phyloP scores from a whole-genome alignment of 2,797 vertebrate genomes.

The Ctenosaura bakeri region DNA sequence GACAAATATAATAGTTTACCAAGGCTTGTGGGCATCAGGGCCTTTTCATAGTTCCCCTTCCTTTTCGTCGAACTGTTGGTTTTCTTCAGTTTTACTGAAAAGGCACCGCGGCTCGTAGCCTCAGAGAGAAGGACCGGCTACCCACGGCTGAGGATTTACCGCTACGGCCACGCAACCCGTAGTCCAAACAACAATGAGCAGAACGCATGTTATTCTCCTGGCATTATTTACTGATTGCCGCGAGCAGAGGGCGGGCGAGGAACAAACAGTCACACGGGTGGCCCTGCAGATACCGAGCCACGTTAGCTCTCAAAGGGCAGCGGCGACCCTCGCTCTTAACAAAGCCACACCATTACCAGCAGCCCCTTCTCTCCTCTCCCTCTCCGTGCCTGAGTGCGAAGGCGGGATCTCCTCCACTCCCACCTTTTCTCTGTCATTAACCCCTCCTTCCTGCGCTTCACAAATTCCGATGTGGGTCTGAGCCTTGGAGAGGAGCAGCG shows the following conservation, averaged over 20 bases:
- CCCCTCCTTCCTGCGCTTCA: slow-evolving; percentile 54
- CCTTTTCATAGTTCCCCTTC: slow-evolving; percentile 62
- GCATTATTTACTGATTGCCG: neutral
- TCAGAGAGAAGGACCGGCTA: slow-evolving; percentile 65
- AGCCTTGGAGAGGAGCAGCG: neutral
- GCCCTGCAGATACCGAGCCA: neutral
- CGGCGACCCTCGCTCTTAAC: slow-evolving; percentile 25
- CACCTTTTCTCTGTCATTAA: slow-evolving; percentile 43
- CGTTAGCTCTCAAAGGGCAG: neutral
- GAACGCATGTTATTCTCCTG: neutral
- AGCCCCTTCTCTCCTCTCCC: neutral
- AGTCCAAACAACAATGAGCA: neutral
- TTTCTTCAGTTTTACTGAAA: slow-evolving; percentile 8
- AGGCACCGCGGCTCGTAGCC: slow-evolving; percentile 50
- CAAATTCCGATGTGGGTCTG: slow-evolving; percentile 66
- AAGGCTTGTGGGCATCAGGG: slow-evolving; percentile 60
- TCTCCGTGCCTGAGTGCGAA: neutral
- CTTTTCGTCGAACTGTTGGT: slow-evolving; percentile 40
- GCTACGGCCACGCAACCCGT: slow-evolving; percentile 27
- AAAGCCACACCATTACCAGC: slow-evolving; percentile 53
- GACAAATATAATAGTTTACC: too few species aligned
- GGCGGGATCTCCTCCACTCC: slow-evolving; percentile 50
- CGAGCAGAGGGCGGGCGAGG: too few species aligned
- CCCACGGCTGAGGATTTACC: neutral
- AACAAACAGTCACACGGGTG: neutral